phyloP scores from a whole-genome alignment of 2,888 invertebrate species.

The Ecliptopera silaceata region DNA sequence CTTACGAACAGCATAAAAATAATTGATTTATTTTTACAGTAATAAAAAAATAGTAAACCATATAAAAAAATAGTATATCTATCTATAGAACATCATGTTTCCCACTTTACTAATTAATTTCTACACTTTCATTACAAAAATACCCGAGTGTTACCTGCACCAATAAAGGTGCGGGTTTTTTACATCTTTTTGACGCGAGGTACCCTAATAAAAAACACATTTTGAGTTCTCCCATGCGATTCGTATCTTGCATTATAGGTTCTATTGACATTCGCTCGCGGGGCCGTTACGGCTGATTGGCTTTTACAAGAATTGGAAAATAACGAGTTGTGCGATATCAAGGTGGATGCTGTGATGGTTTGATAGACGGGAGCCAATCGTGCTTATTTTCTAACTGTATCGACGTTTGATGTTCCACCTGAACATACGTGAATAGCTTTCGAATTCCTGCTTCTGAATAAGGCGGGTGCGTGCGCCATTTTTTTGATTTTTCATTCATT shows the following conservation, averaged over 20 bases:
- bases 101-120: too few species aligned
- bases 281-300: slow-evolving; percentile 63
- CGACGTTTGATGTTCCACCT: too few species aligned
- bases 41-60: too few species aligned
- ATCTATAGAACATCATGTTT: too few species aligned
- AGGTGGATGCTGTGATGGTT: slow-evolving; percentile 7
- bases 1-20: too few species aligned
- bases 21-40: too few species aligned
- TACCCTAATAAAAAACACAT: slow-evolving; percentile 58
- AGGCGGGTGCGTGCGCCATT: too few species aligned
- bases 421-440: too few species aligned
- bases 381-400: too few species aligned
- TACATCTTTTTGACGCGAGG: slow-evolving; percentile 37
- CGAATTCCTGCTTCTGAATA: too few species aligned
- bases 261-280: slow-evolving; percentile 62
- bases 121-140: slow-evolving; percentile 31
- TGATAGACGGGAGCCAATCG: slow-evolving; percentile 1
- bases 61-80: too few species aligned
- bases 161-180: slow-evolving; percentile 38
- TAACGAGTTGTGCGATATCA: slow-evolving; percentile 45
- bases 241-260: slow-evolving; percentile 54
- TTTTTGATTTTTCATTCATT: too few species aligned
- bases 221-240: slow-evolving; percentile 50
- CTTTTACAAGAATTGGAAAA: slow-evolving; percentile 68
- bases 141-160: slow-evolving; percentile 31